Base-by-base conservation (phyloP, 2,888 invertebrate species). In the Drosophila sordidapex region DNA sequence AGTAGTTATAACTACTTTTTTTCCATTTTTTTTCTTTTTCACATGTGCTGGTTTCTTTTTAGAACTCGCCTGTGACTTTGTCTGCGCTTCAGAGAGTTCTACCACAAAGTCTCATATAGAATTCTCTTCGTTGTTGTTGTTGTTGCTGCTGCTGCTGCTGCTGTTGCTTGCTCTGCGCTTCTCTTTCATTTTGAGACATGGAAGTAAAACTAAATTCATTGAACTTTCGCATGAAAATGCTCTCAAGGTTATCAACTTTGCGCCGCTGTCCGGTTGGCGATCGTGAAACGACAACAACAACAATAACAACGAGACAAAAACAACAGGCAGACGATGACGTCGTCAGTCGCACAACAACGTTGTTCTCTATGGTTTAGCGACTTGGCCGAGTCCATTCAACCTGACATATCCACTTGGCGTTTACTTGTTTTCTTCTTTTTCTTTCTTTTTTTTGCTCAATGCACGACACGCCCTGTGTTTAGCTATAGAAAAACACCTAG, bases 151-250 rank as follows among this genome's bases (percentile, higher is more conserved):
- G 21, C 0, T 13, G 5, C 0, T 40, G 18, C 2, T 40, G 35
- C 6, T 38, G 38, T 8, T 38, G 43, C 61, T 49, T 48, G 57
- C 71, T 52, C n/a, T 53, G 36, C 57, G 53, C 60, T 52, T 64
- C 76, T 80, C 64, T 81, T 73, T 73, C 77, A 72, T 73, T 79
- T 70, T 66, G 73, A 84, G 90, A 86, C 87, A 90, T 91, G 91
- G 91, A 91, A 91, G 91, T 91, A 89, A 91, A 91, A 91, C 84
- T 87, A 90, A 88, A 91, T 91, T 91, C 91, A 91, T 91, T 91
- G 91, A 91, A 91, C 91, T 91, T 92, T 91, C 91, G 91, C 91
- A 91, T 90, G 90, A 91, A 91, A 91, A 91, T 86, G 92, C 92
- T 91, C 90, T 91, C 91, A 91, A 91, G 91, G 92, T 92, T 91